Conservation (phyloP, 2,797 vertebrate species). For the Nyctibius grandis region DNA sequence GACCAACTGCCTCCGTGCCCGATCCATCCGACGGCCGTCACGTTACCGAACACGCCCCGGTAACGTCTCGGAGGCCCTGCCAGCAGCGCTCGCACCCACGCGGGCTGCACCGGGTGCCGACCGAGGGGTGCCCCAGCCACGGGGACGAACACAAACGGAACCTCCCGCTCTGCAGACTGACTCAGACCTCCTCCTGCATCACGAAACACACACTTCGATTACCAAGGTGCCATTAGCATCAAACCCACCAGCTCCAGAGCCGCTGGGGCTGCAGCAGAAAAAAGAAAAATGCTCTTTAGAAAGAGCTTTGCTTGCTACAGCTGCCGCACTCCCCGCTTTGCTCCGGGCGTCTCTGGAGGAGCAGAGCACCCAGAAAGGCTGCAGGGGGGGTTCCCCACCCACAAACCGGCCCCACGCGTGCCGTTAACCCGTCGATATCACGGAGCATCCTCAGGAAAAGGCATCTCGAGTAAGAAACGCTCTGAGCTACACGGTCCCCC, state of each 20-base stretch:
- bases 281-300: not conserved
- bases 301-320: not conserved
- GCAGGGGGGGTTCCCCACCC: not conserved
- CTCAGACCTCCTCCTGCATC: not conserved
- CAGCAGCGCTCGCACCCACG: not conserved
- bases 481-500: not conserved
- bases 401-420: not conserved
- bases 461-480: not conserved
- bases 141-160: not conserved
- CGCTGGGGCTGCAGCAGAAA: not conserved
- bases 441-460: not conserved
- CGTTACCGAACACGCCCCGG: fast-evolving
- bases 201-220: not conserved
- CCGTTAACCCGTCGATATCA: not conserved
- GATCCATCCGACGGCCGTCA: not conserved
- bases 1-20: fast-evolving
- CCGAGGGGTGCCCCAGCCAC: not conserved
- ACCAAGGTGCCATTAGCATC: not conserved
- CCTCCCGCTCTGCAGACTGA: not conserved
- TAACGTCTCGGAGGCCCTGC: not conserved
- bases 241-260: not conserved
- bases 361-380: not conserved
- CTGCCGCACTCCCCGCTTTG: not conserved
- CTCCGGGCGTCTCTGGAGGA: not conserved
- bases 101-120: fast-evolving